Percentiles rank a stretch among this genome's conserved stretches.
These are phyloP conservation scores for Apteryx owenii DNA, from an alignment of 2,113 vertebrate genomes.

Conservation along the genomic window DNA sequence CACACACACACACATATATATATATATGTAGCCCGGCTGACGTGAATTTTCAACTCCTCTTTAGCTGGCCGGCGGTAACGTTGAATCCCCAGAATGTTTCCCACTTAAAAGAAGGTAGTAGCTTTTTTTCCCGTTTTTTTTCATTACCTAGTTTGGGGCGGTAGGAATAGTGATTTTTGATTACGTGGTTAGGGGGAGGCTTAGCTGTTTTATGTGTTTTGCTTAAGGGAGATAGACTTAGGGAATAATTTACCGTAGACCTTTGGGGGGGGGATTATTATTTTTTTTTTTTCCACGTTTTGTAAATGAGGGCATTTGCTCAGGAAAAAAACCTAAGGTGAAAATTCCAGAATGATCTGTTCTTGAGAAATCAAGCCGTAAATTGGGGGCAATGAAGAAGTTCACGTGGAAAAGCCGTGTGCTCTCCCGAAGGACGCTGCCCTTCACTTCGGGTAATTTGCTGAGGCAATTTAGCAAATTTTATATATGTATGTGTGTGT, in stretches of 20 bases:
- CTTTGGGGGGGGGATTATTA: not conserved
- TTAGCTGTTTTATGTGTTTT: not conserved
- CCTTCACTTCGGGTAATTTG: not conserved
- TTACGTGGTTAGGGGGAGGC: not conserved
- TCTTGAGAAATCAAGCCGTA: not conserved
- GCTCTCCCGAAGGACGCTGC: not conserved
- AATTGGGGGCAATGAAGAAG: not conserved
- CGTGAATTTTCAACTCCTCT: not conserved
- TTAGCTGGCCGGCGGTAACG: not conserved
- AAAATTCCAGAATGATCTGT: fast-evolving
- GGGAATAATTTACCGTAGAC: not conserved
- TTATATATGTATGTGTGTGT: not conserved
- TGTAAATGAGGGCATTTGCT: not conserved
- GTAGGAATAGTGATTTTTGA: not conserved
- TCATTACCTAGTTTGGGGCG: not conserved
- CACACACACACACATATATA: too few relatives aligned
- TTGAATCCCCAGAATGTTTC: not conserved
- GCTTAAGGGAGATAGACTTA: not conserved
- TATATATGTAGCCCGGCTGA: not conserved
- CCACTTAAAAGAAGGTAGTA: not conserved
- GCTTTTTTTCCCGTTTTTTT: not conserved
- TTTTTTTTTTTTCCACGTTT: not conserved
- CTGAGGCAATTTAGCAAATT: not conserved
- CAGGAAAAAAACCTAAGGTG: not conserved
- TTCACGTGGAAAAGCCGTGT: not conserved